Conservation (phyloP, 2,113 vertebrate species). For the Caracal caracal region DNA sequence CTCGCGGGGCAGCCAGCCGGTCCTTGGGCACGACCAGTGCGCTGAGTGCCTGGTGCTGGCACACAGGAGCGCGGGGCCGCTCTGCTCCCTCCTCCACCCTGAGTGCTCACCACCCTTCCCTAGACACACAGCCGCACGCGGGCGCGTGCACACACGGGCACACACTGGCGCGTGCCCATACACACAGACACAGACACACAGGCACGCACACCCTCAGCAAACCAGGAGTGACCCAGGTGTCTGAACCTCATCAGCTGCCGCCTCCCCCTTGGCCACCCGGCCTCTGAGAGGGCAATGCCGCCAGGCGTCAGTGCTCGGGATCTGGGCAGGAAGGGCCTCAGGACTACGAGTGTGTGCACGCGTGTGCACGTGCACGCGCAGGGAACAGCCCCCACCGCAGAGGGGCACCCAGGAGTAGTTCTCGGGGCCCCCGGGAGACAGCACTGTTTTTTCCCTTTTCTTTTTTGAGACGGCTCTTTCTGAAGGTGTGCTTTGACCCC, state of each 20-base stretch:
- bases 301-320: fast-evolving
- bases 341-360: fast-evolving
- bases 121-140: too few relatives aligned
- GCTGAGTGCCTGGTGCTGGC: not conserved
- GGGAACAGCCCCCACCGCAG: not conserved
- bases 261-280: fast-evolving
- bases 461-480: not conserved
- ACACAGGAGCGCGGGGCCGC: fast-evolving
- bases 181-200: too few relatives aligned
- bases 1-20: not conserved
- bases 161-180: too few relatives aligned
- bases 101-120: not conserved
- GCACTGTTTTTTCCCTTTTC: too few relatives aligned
- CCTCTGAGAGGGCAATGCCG: not conserved
- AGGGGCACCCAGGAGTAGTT: fast-evolving
- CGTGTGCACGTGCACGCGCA: fast-evolving
- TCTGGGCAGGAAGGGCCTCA: not conserved
- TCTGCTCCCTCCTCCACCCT: not conserved
- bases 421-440: not conserved
- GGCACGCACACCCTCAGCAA: fast-evolving
- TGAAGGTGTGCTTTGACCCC: not conserved
- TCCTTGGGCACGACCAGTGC: not conserved
- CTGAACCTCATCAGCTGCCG: not conserved
- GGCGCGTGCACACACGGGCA: too few relatives aligned
- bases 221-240: not conserved